These are phyloP conservation scores for Aphidoletes aphidimyza DNA, from an alignment of 2,888 invertebrate genomes.

Conservation along the genomic window DNA sequence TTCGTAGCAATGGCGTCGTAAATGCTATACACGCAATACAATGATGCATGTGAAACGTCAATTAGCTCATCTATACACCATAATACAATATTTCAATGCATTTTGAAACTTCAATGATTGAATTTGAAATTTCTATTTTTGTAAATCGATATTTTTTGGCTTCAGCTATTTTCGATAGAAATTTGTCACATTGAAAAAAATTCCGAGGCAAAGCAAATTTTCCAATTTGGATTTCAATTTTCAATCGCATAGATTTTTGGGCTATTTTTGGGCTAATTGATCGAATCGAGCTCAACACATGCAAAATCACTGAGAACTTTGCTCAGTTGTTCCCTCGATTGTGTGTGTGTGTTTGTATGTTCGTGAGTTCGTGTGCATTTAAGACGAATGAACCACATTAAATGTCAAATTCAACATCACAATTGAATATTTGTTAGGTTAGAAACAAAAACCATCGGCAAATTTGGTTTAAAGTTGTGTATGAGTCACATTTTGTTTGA, in stretches of 20 bases:
- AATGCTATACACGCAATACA: background rate
- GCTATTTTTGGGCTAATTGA: background rate
- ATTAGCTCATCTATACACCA: background rate
- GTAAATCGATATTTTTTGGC: too few species aligned
- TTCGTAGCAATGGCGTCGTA: background rate
- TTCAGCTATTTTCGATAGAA: too few species aligned
- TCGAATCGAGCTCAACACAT: background rate
- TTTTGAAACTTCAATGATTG: too few species aligned
- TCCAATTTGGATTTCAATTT: too few species aligned
- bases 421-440: background rate
- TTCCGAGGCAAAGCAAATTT: too few species aligned
- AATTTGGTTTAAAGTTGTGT: too few species aligned
- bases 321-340: too few species aligned
- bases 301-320: background rate
- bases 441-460: background rate
- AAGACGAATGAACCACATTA: background rate
- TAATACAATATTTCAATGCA: too few species aligned
- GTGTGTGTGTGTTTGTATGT: background rate
- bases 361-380: background rate
- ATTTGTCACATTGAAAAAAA: too few species aligned
- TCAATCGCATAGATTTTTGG: too few species aligned
- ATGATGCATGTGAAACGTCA: background rate
- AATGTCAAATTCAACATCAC: background rate
- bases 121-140: too few species aligned
- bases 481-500: constrained; percentile 34